Evolutionary conservation across 2,888 invertebrate genomes (phyloP), one percentile per base, ranked within the genome.

Genomic region (Nomada hirtipes): DNA sequence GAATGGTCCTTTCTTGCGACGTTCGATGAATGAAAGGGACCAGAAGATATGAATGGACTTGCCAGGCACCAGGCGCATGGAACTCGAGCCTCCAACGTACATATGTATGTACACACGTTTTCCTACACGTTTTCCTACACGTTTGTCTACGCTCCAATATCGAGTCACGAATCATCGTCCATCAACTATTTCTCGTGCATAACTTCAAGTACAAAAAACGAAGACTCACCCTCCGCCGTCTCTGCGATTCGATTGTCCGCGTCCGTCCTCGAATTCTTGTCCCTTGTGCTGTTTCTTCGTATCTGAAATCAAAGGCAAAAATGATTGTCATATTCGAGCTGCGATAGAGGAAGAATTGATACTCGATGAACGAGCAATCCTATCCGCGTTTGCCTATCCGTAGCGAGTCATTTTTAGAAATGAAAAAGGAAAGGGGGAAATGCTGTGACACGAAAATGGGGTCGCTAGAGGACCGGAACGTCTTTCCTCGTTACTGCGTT

Each of bases 401-500:
- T 10, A 23, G 11, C 26, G 13, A 23, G 26, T 23, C 23, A n/a
- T 18, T 13, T 2, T 3, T 4, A 68, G 15, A 23, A 18, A 26
- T 42, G 50, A 18, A 57, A 60, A 26, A 50, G 26, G 13, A 59
- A 70, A 57, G 50, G 50, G 23, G 4, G 47, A 10, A 36, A 53
- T 20, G 60, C 44, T 20, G 44, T 15, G 18, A 42, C 47, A 59
- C 18, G 52, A 47, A 63, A 72, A 47, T 67, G 59, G 83, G 82
- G 82, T 83, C 73, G 83, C 53, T 64, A 84, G 52, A 70, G 60
- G 60, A 77, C 64, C 72, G 86, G 80, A 78, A 85, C 76, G 59
- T 44, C 53, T 61, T 47, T 75, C 74, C 72, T 72, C 60, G 60
- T 59, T 29, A 67, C 57, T 57, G 47, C 69, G 73, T 69, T 74